Percentiles rank a stretch among this genome's conserved stretches.
Conservation (phyloP, 2,797 vertebrate genomes). For the Argentina silus region DNA sequence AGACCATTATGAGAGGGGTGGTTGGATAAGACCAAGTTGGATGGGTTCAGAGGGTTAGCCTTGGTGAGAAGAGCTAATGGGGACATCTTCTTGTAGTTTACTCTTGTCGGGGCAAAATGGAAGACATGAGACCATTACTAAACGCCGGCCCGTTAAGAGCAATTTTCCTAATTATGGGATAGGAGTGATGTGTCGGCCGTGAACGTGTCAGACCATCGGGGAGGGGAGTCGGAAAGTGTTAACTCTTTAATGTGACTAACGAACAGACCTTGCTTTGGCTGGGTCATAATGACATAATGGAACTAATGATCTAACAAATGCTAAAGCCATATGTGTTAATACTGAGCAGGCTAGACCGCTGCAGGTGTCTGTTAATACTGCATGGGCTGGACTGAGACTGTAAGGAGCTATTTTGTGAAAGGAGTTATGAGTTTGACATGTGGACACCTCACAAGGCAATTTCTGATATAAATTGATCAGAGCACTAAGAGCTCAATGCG, state of each 20-base stretch:
- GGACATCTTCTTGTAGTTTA: slow-evolving; percentile 90
- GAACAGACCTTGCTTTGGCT: slow-evolving; percentile 65
- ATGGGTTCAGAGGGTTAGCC: slow-evolving; percentile 80
- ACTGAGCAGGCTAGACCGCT: slow-evolving; percentile 23
- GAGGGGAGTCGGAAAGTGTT: slow-evolving; percentile 70
- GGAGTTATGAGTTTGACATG: background rate
- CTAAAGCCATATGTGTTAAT: slow-evolving; percentile 64
- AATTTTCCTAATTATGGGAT: slow-evolving; percentile 91
- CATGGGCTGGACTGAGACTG: slow-evolving; percentile 30
- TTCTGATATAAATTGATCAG: background rate
- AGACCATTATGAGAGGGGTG: slow-evolving; percentile 73
- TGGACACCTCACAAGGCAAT: too few relatives aligned
- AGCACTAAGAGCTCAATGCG: background rate
- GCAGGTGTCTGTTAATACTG: slow-evolving; percentile 48
- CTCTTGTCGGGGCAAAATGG: slow-evolving; percentile 78
- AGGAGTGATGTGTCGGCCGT: slow-evolving; percentile 68
- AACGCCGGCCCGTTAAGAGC: slow-evolving; percentile 81
- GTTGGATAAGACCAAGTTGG: slow-evolving; percentile 63
- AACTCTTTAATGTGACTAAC: slow-evolving; percentile 74
- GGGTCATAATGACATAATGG: slow-evolving; percentile 76
- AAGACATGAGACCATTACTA: slow-evolving; percentile 87
- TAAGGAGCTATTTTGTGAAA: slow-evolving; percentile 8
- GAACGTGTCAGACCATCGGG: slow-evolving; percentile 76
- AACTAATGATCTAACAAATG: slow-evolving; percentile 74
- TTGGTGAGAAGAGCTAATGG: slow-evolving; percentile 83